A percentile compares a stretch with the other conserved stretches of the same genome.
Evolutionary conservation across 2,113 vertebrate species (phyloP).

Genomic region (Hepsetus odoe): DNA sequence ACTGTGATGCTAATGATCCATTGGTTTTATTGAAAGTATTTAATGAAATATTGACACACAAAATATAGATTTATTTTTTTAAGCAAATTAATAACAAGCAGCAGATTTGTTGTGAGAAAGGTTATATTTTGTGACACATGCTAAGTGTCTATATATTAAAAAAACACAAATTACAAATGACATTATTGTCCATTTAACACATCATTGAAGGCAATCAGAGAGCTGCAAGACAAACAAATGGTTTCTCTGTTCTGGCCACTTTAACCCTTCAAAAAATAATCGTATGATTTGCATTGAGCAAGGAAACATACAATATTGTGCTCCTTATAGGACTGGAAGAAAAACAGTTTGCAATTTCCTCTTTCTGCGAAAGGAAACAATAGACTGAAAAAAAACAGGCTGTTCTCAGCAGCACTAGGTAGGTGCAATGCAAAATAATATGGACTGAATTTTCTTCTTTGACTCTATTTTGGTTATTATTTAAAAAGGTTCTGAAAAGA

Average conservation of each 20-base stretch:
- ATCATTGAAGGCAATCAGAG: too few relatives aligned
- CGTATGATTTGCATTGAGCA: constrained; percentile 1
- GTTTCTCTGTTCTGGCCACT: too few relatives aligned
- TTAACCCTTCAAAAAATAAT: constrained; percentile 19
- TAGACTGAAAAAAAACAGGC: neutral
- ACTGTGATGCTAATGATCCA: neutral
- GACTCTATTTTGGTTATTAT: neutral
- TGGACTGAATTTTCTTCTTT: neutral
- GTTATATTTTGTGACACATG: too few relatives aligned
- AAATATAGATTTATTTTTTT: too few relatives aligned
- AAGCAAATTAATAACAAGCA: too few relatives aligned
- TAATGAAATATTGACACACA: too few relatives aligned
- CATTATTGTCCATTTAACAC: too few relatives aligned
- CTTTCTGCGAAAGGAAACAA: neutral
- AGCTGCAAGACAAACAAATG: too few relatives aligned
- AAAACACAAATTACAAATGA: too few relatives aligned
- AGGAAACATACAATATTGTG: neutral
- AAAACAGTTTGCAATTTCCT: neutral
- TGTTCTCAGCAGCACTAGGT: neutral
- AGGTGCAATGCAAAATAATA: neutral
- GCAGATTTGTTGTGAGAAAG: too few relatives aligned
- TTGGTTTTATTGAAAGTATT: neutral
- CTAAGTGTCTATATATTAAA: too few relatives aligned
- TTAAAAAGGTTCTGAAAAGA: neutral
- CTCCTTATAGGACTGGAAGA: neutral